Base-by-base conservation (phyloP, 2,113 vertebrate genomes). In the Typhlomys cinereus region DNA sequence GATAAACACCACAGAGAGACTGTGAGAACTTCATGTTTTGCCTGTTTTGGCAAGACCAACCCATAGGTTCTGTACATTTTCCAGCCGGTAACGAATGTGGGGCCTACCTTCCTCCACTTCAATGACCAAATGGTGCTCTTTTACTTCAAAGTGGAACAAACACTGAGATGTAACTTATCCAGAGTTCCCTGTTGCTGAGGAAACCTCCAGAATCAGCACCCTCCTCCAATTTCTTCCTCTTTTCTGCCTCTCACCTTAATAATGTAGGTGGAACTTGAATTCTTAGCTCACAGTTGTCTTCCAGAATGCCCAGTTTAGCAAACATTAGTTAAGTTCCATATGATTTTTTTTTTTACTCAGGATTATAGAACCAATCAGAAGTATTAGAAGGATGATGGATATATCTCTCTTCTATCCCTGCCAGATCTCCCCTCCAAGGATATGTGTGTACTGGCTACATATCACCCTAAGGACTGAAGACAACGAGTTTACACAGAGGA, bases 261-360 rank as follows among this genome's bases (percentile, higher is more conserved):
- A 67, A 41, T 5, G 7, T 0, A 36, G 4, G 14, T 0, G 54
- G 46, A 18, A 80, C 46, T 21, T 64, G 39, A 85, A 50, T 88
- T 39, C 34, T 46, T 61, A 36, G 64, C n/a, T 82, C 78, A 66
- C 1, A 59, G 41, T 54, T 15, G 18, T 44, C 41, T 92, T 86
- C 39, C 25, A 27, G 70, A 52, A 52, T 7, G 54, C 39, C 69
- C 29, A 29, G 46, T 25, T 87, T 61, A 62, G 71, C 14, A 71
- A 81, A 29, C 25, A 39, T 6, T 46, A 34, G 29, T n/a, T n/a
- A 23, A 44, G 62, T 36, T 64, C 61, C 34, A 7, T 50, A 13
- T 52, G n/a, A 69, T 54, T 70, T n/a, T n/a, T n/a, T n/a, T n/a
- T n/a, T n/a, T 81, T 41, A 52, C 41, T 94, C 29, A 73, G 44